Percentiles rank a stretch among this genome's conserved stretches.
Evolutionary conservation across 2,113 vertebrate genomes (phyloP).

Genomic region (Melozone crissalis): DNA sequence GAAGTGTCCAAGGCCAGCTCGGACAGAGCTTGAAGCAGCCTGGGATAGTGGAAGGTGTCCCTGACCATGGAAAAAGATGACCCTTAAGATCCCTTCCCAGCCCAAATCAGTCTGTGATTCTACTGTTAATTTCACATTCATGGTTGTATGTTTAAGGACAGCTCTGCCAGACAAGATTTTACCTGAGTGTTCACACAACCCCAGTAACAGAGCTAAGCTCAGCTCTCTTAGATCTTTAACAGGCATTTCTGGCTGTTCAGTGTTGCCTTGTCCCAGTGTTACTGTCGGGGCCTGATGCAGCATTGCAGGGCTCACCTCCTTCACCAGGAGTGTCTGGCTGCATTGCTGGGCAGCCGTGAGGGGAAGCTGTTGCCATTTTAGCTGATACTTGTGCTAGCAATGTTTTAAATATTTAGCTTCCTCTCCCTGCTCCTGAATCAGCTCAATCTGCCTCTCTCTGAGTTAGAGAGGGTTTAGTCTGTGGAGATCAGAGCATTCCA

Average conservation of each 20-base stretch:
- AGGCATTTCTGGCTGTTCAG: not conserved
- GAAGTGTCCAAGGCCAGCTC: not conserved
- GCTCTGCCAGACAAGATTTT: not conserved
- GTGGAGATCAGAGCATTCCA: not conserved
- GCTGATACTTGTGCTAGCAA: not conserved
- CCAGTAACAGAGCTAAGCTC: not conserved
- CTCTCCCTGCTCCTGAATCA: not conserved
- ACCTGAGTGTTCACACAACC: not conserved
- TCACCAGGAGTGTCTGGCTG: not conserved
- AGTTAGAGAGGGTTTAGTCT: not conserved
- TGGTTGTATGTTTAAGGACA: not conserved
- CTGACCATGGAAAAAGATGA: not conserved
- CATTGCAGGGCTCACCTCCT: not conserved
- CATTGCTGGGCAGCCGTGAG: not conserved
- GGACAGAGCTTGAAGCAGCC: not conserved
- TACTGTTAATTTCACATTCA: not conserved
- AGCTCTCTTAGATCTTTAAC: not conserved
- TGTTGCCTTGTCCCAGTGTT: not conserved
- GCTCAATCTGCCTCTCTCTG: not conserved
- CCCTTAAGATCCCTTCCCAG: not conserved
- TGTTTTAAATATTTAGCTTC: not conserved
- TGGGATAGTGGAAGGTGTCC: fast-evolving
- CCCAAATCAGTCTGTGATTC: not conserved
- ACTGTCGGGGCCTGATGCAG: not conserved
- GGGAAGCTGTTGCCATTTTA: not conserved